Evolutionary conservation across 1,140 invertebrate genomes (phyloP), one percentile per base, ranked within the genome.

Genomic region (Parasteatoda tepidariorum): DNA sequence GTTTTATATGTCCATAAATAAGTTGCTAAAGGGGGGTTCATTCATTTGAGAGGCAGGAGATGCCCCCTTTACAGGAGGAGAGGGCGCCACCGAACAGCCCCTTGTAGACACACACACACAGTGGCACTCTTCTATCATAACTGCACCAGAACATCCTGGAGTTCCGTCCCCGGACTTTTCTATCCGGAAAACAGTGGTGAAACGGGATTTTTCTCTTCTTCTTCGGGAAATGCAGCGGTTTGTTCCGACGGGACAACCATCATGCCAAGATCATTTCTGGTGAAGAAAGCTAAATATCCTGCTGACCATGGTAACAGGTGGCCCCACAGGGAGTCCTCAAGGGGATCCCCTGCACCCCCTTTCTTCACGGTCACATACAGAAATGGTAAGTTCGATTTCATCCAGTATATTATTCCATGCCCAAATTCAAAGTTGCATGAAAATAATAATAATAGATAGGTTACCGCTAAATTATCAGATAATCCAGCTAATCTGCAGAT

Each of bases 221-320:
- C 9, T 13, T 73, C 74, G 34, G 76, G 64, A 61, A 68, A 79
- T 68, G 62, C 41, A 62, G 76, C 62, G 22, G 28, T 26, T 38
- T 26, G 76, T 18, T 18, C 61, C 9, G 64, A 31, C 55, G 57
- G 73, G 48, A 34, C 59, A 34, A 24, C 55, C 79, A 88, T 79
- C n/a, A 90, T 90, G 89, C 89, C 89, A 26, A 85, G 88, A 41
- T 90, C 89, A 61, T 90, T 90, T 84, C 83, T 90, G 57, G 89
- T 90, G 22, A 90, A 90, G 85, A 90, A 89, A 70, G 85, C 75
- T 2, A 86, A 87, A 68, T 73, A 84, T 38, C 83, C 86, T 24
- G 84, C 75, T n/a, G 86, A 86, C 24, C 84, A 85, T 73, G 71
- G 71, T n/a, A 78, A 66, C 28, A 66, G 82, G 61, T 85, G 84